Evolutionary conservation across 2,888 invertebrate species (phyloP).

Genomic region (Eilema sororculum): DNA sequence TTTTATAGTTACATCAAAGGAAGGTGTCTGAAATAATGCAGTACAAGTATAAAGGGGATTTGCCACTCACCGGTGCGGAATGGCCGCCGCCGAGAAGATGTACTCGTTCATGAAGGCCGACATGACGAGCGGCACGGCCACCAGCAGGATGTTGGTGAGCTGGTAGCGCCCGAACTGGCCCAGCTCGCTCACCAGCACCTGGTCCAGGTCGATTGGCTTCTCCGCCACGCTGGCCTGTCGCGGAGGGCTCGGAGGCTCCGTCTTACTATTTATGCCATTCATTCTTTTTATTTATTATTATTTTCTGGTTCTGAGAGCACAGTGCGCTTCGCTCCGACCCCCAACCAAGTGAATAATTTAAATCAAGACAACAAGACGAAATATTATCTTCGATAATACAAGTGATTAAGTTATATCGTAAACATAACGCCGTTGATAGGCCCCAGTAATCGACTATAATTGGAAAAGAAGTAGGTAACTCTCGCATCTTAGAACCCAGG

Average conservation of each 20-base stretch:
- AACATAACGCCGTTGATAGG: neutral
- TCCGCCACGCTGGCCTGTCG: neutral
- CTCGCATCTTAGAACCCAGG: no score
- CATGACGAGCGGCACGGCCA: slow-evolving; percentile 89
- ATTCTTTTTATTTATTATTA: slow-evolving; percentile 1
- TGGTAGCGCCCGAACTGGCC: slow-evolving; percentile 91
- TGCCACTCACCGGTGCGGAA: slow-evolving; percentile 88
- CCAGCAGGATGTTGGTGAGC: slow-evolving; percentile 85
- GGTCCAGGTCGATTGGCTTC: slow-evolving; percentile 76
- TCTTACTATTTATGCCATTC: slow-evolving; percentile 3
- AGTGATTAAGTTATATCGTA: neutral
- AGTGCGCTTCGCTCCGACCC: slow-evolving; percentile 1
- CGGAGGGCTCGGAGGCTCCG: neutral
- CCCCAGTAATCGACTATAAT: neutral
- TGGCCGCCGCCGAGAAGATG: slow-evolving; percentile 90
- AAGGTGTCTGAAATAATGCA: no score
- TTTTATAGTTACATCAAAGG: no score
- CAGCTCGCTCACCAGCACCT: slow-evolving; percentile 82
- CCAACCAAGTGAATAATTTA: slow-evolving; percentile 5
- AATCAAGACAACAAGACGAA: neutral
- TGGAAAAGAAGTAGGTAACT: no score
- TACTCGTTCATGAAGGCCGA: slow-evolving; percentile 89
- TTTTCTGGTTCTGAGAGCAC: neutral
- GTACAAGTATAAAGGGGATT: neutral
- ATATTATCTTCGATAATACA: neutral